These are phyloP conservation scores for Phylloscopus trochilus DNA, from an alignment of 2,113 vertebrate genomes.

Conservation along the genomic window DNA sequence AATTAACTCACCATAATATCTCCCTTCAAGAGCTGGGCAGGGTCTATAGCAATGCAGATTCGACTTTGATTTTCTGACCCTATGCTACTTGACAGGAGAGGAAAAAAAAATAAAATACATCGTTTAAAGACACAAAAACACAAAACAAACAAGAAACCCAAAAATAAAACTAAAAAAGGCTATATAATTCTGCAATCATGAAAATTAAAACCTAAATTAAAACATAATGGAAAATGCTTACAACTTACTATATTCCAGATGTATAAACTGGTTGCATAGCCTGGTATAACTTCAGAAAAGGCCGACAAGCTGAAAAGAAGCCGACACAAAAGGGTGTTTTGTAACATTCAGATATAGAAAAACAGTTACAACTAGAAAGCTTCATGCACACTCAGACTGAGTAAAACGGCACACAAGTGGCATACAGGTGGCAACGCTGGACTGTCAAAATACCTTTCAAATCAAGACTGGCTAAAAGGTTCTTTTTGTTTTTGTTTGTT, in stretches of 20 bases:
- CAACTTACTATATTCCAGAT: slow-evolving; percentile 93
- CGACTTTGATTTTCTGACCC: slow-evolving; percentile 80
- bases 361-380: not conserved
- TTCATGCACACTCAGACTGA: not conserved
- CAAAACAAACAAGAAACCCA: not conserved
- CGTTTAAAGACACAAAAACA: not conserved
- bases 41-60: slow-evolving; percentile 85
- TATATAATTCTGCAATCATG: not conserved
- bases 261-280: slow-evolving; percentile 92
- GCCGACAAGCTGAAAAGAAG: slow-evolving; percentile 81
- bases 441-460: not conserved
- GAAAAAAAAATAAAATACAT: not conserved
- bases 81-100: slow-evolving; percentile 75
- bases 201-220: not conserved
- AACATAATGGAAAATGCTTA: not conserved
- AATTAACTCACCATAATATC: slow-evolving; percentile 88
- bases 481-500: too few relatives aligned
- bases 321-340: not conserved
- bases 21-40: slow-evolving; percentile 93
- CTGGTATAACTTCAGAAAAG: slow-evolving; percentile 93
- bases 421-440: not conserved
- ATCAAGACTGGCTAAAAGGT: not conserved
- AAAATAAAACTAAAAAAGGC: not conserved
- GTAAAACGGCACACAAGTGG: not conserved
- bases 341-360: not conserved